Evolutionary conservation across 2,888 invertebrate species (phyloP), one percentile per base, ranked within the genome.

Genomic region (Deilephila elpenor): DNA sequence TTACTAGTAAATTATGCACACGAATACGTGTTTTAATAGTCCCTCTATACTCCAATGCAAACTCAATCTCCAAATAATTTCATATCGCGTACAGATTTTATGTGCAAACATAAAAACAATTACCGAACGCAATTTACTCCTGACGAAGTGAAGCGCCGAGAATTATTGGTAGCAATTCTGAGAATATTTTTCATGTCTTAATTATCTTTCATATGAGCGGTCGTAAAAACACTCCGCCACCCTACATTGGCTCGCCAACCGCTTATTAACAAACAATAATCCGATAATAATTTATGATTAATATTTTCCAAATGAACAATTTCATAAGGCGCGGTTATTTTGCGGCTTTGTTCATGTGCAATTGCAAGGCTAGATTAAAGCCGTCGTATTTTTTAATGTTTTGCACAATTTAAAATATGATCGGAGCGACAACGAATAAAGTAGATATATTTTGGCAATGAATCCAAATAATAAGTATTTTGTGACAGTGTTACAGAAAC

Each of bases 221-320:
- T 78, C 83, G 79, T 88, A 82, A 88, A 88, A 82, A 73, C 62
- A 59, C 74, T 59, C 60, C 70, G 71, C 78, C 78, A 75, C 78
- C 77, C 75, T 67, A 78, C 75, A 73, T 76, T 79, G 67, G 67
- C 44, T 25, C 78, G 72, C 75, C 73, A 82, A 76, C 79, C 80
- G 75, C 81, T 86, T 82, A 88, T 88, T 84, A 88, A 85, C 84
- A 88, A 88, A 89, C 88, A 88, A 89, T 89, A 88, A 89, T 81
- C 79, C 77, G 73, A 80, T 76, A 80, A 84, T 88, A 88, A 89
- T 87, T 85, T 83, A 83, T 83, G 82, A 85, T 86, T 84, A 86
- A 85, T 85, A 84, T 84, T 84, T 64, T 83, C 76, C 82, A 81
- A 78, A 84, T 82, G 80, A 83, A 80, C 79, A 80, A 80, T 82